phyloP scores from a whole-genome alignment of 2,888 invertebrate genomes.

The Leptopilina myrica region DNA sequence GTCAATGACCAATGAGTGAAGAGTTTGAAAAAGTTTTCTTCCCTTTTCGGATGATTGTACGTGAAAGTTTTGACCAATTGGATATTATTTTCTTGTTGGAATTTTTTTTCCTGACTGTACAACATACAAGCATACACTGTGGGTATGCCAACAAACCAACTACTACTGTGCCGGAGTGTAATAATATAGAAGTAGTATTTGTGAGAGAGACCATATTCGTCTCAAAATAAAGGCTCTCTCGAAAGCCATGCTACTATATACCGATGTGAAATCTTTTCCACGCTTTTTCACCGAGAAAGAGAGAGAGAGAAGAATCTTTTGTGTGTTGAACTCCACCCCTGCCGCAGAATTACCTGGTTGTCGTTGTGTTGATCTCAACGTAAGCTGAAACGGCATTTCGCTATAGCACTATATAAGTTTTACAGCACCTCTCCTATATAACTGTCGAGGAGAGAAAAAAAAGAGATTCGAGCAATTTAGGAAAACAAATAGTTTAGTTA shows the following conservation, averaged over 20 bases:
- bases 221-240: slow-evolving; percentile 14
- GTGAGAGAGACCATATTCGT: slow-evolving; percentile 33
- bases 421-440: slow-evolving; percentile 23
- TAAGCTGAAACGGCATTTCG: slow-evolving; percentile 29
- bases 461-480: slow-evolving; percentile 16
- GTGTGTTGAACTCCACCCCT: slow-evolving; percentile 39
- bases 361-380: slow-evolving; percentile 35
- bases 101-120: slow-evolving; percentile 8
- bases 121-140: too few species aligned
- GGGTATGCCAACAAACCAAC: background rate
- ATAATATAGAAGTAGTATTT: background rate
- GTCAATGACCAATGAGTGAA: slow-evolving; percentile 5
- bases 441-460: background rate
- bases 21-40: background rate
- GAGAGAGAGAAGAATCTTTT: slow-evolving; percentile 1
- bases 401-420: slow-evolving; percentile 16
- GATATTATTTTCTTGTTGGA: background rate
- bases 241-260: slow-evolving; percentile 1
- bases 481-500: background rate
- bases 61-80: slow-evolving; percentile 18
- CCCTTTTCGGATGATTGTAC: background rate
- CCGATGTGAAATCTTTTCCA: slow-evolving; percentile 34
- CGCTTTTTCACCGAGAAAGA: slow-evolving; percentile 13
- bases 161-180: background rate
- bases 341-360: slow-evolving; percentile 30